Evolutionary conservation across 2,888 invertebrate species (phyloP).

Genomic region (Norana najaformis): DNA sequence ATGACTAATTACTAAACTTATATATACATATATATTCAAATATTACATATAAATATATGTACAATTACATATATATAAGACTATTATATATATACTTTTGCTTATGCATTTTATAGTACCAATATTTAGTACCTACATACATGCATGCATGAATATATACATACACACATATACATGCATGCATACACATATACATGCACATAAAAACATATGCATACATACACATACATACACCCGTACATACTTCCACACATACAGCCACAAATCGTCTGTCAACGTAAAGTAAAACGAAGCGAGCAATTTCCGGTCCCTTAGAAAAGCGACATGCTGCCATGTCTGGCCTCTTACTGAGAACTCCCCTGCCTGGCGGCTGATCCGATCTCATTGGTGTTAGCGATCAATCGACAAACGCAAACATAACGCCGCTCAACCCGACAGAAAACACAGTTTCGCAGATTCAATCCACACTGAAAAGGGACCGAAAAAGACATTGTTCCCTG

Average conservation of each 20-base stretch:
- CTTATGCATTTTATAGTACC: neutral
- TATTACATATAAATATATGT: neutral
- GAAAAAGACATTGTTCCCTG: neutral
- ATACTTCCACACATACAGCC: neutral
- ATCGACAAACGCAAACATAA: neutral
- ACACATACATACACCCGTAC: neutral
- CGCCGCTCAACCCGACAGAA: neutral
- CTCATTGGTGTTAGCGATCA: neutral
- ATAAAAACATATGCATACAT: neutral
- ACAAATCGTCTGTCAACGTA: neutral
- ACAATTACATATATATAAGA: neutral
- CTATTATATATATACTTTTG: neutral
- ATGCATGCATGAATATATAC: neutral
- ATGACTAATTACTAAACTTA: neutral
- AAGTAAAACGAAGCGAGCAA: neutral
- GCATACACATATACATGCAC: neutral
- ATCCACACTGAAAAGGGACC: neutral
- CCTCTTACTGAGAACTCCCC: neutral
- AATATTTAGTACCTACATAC: neutral
- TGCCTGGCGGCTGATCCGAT: neutral
- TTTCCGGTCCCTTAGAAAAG: neutral
- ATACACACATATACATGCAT: conserved; percentile 18
- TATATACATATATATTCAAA: neutral
- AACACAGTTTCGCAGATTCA: neutral
- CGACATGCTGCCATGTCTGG: neutral